These are phyloP conservation scores for Oenanthe oenanthe DNA, from an alignment of 2,113 vertebrate genomes.

Conservation along the genomic window DNA sequence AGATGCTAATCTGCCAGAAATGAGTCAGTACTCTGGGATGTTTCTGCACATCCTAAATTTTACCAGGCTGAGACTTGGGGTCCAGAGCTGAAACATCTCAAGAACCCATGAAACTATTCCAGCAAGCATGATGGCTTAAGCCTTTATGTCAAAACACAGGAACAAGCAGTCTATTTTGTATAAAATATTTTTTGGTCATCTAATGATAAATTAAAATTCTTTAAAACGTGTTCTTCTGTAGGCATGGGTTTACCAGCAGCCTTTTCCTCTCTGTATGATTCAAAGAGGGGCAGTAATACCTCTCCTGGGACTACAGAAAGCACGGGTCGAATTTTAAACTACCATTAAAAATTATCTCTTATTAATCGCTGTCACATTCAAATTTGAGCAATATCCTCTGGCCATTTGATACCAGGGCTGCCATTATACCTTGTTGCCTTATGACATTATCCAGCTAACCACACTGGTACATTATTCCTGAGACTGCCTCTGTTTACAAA, in stretches of 20 bases:
- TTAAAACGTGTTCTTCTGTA: slow-evolving; percentile 52
- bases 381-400: slow-evolving; percentile 14
- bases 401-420: neutral
- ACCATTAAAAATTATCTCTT: slow-evolving; percentile 40
- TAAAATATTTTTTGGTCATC: slow-evolving; percentile 50
- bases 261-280: slow-evolving; percentile 2
- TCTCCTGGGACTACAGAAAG: neutral
- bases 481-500: slow-evolving; percentile 73
- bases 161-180: slow-evolving; percentile 58
- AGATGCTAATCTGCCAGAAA: slow-evolving; percentile 70
- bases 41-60: slow-evolving; percentile 75
- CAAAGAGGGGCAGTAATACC: slow-evolving; percentile 21
- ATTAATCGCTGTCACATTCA: neutral
- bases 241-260: slow-evolving; percentile 12
- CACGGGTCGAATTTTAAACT: neutral
- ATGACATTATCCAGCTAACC: neutral
- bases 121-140: slow-evolving; percentile 70
- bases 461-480: slow-evolving; percentile 40
- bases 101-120: slow-evolving; percentile 70
- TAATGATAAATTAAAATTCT: slow-evolving; percentile 69
- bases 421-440: neutral
- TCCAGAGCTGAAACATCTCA: slow-evolving; percentile 76
- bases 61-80: slow-evolving; percentile 58
- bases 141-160: slow-evolving; percentile 73
- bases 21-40: slow-evolving; percentile 57